Evolutionary conservation across 2,113 vertebrate genomes (phyloP).

Genomic region (Mugil cephalus): DNA sequence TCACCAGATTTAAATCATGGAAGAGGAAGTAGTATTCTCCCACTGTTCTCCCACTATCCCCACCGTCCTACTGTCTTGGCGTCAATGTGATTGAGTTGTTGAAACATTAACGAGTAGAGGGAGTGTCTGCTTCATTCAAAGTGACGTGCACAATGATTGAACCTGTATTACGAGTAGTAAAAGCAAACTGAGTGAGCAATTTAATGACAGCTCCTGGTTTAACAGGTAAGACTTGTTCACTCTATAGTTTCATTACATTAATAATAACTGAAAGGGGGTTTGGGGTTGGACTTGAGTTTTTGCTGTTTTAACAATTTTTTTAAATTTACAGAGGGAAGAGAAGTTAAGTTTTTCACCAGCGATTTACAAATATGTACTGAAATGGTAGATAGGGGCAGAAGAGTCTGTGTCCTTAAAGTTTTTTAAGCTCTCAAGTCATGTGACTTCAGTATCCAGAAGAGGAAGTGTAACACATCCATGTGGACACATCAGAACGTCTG

Average conservation of each 20-base stretch:
- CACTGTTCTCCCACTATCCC: too few relatives aligned
- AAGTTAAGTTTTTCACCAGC: neutral
- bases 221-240: constrained; percentile 39
- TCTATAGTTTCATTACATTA: neutral
- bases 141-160: neutral
- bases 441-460: neutral
- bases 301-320: too few relatives aligned
- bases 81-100: neutral
- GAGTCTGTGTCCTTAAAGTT: too few relatives aligned
- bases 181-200: neutral
- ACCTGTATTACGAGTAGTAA: constrained; percentile 23
- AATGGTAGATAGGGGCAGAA: neutral
- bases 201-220: neutral
- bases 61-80: too few relatives aligned
- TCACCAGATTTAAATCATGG: too few relatives aligned
- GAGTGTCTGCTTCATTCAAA: neutral
- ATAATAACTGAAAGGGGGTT: neutral
- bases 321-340: neutral
- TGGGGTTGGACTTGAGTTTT: neutral
- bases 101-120: neutral
- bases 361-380: neutral
- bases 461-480: neutral
- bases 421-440: neutral
- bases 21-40: too few relatives aligned
- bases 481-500: too few relatives aligned